Base-by-base conservation (phyloP, 2,113 vertebrate genomes). In the Eclectus roratus region DNA sequence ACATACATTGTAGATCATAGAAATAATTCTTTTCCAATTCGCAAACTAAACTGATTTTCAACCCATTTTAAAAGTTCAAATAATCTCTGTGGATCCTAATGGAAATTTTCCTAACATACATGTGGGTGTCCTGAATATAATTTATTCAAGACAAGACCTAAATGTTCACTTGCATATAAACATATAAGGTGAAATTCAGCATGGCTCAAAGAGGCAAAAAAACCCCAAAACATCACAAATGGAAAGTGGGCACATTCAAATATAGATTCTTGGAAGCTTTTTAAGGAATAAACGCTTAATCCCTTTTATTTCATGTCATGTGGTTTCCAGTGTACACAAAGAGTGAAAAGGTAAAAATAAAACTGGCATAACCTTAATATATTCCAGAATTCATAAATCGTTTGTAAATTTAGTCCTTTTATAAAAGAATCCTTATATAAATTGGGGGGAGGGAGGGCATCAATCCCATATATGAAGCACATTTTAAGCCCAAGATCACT, bases 401-500 rank as follows among this genome's bases (percentile, higher is more conserved):
- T 94, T 97, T 97, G 96, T 93, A 97, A 97, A 97, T 96, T 93
- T 63, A 94, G 96, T 79, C 94, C 95, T 96, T 98, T 88, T 94
- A 85, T 80, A 97, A 96, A 97, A 96, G 82, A 94, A 96, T 88
- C 94, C 97, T 97, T 98, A 98, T 89, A 96, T 97, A 97, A 97
- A 98, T 96, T 27, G n/a, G 81, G 58, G 64, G 63, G 53, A 64
- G 56, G 85, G 73, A 92, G 81, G 83, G 85, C 82, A 97, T 96
- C 96, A 96, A 96, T 97, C 97, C 97, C 97, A 97, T 98, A 97
- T 96, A 98, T 91, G 98, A 98, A 97, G 97, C 98, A 98, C 97
- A 98, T 97, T 98, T 99, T 98, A 99, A 99, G 97, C 98, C 97
- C 97, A 98, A 98, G 98, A 99, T 98, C 98, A 98, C 98, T 98